A percentile compares a stretch with the other conserved stretches of the same genome.
These are phyloP conservation scores for Diuraphis noxia DNA, from an alignment of 1,140 invertebrate species.

Conservation along the genomic window DNA sequence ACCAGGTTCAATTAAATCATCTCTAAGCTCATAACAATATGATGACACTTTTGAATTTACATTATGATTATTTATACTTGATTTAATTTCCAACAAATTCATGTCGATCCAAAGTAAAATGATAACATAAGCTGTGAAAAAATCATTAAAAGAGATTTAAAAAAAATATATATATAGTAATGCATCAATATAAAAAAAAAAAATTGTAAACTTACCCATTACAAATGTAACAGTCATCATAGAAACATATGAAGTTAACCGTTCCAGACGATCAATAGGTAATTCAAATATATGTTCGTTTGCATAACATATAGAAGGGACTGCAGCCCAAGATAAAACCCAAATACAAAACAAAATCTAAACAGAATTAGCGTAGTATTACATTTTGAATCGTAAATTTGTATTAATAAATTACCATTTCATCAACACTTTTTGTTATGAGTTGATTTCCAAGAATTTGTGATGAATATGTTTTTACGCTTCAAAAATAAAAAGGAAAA, in stretches of 20 bases:
- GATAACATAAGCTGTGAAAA: constrained; percentile 17
- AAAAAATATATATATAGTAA: not conserved
- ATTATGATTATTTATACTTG: not conserved
- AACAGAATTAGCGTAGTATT: not conserved
- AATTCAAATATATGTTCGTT: constrained; percentile 44
- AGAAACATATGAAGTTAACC: constrained; percentile 33
- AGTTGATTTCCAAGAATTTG: constrained; percentile 21
- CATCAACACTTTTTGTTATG: constrained; percentile 35
- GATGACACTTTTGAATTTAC: not conserved
- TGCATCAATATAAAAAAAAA: not conserved
- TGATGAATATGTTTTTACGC: constrained; percentile 9
- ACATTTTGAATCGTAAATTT: not conserved
- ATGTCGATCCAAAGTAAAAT: constrained; percentile 37
- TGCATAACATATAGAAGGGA: constrained; percentile 33
- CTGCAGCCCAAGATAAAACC: constrained; percentile 47
- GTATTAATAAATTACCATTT: constrained; percentile 44
- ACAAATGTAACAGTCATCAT: constrained; percentile 42
- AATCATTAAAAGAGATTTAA: not conserved
- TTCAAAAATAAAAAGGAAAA: not conserved
- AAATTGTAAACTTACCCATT: not conserved
- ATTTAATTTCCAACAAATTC: constrained; percentile 26
- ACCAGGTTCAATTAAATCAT: constrained; percentile 20
- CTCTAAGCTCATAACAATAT: not conserved
- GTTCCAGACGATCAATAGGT: constrained; percentile 28
- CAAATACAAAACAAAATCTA: constrained; percentile 50